Base-by-base conservation (phyloP, 2,113 vertebrate genomes). In the Chloebia gouldiae region DNA sequence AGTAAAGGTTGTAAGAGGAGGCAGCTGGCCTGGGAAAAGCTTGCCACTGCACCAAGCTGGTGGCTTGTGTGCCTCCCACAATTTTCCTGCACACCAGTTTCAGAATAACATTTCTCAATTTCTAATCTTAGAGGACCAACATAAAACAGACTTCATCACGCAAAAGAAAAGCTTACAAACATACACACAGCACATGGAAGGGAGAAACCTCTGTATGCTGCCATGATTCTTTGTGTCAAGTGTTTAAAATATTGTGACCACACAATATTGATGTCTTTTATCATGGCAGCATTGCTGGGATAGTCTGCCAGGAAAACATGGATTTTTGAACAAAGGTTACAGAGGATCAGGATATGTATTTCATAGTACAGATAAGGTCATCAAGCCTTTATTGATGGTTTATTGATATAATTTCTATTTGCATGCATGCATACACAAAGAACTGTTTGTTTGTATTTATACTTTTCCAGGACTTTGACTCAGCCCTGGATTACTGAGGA, bases 61-160 rank as follows among this genome's bases (percentile, higher is more conserved):
- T 21, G 17, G 19, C 31, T 81, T 10, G 59, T 2, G 1, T 3
- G 10, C 11, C 65, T 79, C 39, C 27, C 39, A 14, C 0, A 1
- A 4, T 18, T 54, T 66, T 80, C 42, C 54, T 73, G 25, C 53
- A 82, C 13, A 56, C 12, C 9, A 17, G 25, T 69, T 76, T 66
- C 28, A 70, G 40, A 88, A 65, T 30, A 27, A 11, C 10, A 15
- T 60, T 92, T 90, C 35, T 56, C 44, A 21, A 13, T n/a, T 82
- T 77, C 31, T 69, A 4, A 12, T 53, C 63, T 86, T 30, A 64
- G 25, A 90, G n/a, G 28, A 65, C 21, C 16, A 47, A 25, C 25
- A 82, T 6, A 44, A 50, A 87, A 45, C 2, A 2, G 42, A 61
- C n/a, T 37, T 9, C 31, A 50, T 37, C 24, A 72, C 25, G 69